phyloP scores from a whole-genome alignment of 2,113 vertebrate species.

The Gila orcuttii region DNA sequence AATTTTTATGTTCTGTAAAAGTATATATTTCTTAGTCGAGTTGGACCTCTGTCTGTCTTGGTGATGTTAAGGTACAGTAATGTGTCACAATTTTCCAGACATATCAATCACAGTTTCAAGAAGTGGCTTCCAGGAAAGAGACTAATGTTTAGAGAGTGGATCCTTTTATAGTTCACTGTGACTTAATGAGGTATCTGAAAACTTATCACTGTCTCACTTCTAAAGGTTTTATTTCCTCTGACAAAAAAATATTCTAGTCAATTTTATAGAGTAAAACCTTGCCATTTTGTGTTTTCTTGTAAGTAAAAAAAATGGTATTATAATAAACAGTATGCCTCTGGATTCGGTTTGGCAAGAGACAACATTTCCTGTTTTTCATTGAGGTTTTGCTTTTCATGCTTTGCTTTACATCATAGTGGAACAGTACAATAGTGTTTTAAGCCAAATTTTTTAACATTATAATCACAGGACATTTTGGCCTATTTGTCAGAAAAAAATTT shows the following conservation, averaged over 20 bases:
- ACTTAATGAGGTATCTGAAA: slow-evolving; percentile 59
- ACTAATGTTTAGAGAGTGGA: slow-evolving; percentile 54
- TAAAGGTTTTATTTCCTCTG: neutral
- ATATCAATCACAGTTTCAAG: slow-evolving; percentile 66
- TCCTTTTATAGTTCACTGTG: slow-evolving; percentile 63
- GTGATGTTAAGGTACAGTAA: slow-evolving; percentile 49
- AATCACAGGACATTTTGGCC: neutral
- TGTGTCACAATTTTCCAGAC: slow-evolving; percentile 59
- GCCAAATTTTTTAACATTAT: neutral
- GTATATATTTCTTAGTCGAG: neutral
- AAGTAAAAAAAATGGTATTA: neutral
- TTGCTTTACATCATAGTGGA: slow-evolving; percentile 6
- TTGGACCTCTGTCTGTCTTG: slow-evolving; percentile 10
- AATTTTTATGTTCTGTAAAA: neutral
- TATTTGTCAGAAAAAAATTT: neutral
- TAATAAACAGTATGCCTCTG: neutral
- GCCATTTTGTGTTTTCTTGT: neutral
- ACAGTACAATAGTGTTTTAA: neutral
- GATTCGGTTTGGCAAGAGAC: neutral
- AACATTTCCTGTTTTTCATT: neutral
- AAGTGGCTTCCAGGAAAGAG: slow-evolving; percentile 55
- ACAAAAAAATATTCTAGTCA: neutral
- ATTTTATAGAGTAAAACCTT: neutral
- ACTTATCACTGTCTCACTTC: slow-evolving; percentile 8
- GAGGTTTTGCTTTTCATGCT: neutral